Conservation (phyloP, 2,888 invertebrate genomes). For the Strigamia transsilvanica region DNA sequence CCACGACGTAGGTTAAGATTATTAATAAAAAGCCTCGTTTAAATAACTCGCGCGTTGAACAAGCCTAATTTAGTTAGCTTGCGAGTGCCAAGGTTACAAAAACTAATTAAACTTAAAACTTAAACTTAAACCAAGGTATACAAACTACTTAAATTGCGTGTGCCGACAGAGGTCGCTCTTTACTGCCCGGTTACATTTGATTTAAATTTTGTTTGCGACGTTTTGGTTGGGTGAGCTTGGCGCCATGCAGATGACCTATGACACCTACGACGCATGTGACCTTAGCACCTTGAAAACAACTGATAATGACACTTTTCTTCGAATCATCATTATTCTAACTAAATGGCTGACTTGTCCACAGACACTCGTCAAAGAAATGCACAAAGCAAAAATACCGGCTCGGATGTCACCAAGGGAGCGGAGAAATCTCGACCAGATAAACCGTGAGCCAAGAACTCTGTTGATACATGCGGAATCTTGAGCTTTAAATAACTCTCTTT, state of each 20-base stretch:
- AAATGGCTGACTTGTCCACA: not conserved
- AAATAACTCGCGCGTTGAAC: too few relatives aligned
- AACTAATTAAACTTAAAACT: too few relatives aligned
- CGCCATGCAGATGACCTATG: not conserved
- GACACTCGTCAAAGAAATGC: not conserved
- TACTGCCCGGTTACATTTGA: not conserved
- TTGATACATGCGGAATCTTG: not conserved
- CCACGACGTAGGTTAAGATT: too few relatives aligned
- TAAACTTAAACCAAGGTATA: too few relatives aligned
- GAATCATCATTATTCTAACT: not conserved
- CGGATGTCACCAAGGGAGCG: not conserved
- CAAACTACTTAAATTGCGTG: not conserved
- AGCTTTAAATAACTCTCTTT: not conserved
- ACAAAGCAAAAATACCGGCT: not conserved
- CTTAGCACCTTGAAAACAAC: constrained; percentile 4
- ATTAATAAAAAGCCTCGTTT: too few relatives aligned
- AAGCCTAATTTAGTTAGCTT: too few relatives aligned
- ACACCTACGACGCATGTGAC: not conserved
- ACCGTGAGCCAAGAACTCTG: constrained; percentile 13
- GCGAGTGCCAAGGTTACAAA: too few relatives aligned
- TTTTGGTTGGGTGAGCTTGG: too few relatives aligned
- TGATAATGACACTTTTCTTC: not conserved
- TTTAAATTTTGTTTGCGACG: not conserved
- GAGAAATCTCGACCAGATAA: not conserved
- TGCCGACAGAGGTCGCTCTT: not conserved